These are phyloP conservation scores for Ectemnius continuus DNA, from an alignment of 2,888 invertebrate genomes.

Conservation along the genomic window DNA sequence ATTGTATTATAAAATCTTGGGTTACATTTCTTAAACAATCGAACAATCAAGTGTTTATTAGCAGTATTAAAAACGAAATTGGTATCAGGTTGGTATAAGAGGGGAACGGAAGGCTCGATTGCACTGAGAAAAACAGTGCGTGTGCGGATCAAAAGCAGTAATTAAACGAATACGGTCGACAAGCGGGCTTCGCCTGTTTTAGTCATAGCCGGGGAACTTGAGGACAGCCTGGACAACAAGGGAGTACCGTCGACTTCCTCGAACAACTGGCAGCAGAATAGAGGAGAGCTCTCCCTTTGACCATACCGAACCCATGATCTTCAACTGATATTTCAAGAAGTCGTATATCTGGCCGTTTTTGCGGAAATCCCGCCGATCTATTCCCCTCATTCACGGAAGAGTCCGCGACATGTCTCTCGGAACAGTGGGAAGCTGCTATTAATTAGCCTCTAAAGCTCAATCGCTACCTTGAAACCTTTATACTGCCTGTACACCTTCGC, in stretches of 20 bases:
- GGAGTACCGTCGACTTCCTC: constrained; percentile 17
- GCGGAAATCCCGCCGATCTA: constrained; percentile 4
- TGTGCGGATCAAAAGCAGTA: constrained; percentile 51
- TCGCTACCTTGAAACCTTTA: neutral
- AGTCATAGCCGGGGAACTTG: constrained; percentile 3
- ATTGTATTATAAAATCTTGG: no score
- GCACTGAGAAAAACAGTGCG: constrained; percentile 63
- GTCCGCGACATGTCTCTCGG: no score
- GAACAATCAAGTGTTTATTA: no score
- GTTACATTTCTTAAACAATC: no score
- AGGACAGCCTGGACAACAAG: constrained; percentile 16
- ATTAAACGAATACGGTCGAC: constrained; percentile 57
- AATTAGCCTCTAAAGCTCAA: no score
- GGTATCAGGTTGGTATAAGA: no score
- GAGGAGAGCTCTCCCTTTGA: constrained; percentile 10
- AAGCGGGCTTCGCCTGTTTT: constrained; percentile 21
- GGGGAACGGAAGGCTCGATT: constrained; percentile 6
- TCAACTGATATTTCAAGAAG: neutral
- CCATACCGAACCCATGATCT: constrained; percentile 1
- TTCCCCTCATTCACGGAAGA: no score
- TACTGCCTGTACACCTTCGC: neutral
- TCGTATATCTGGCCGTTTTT: neutral
- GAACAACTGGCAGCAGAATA: neutral
- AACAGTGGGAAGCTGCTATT: no score
- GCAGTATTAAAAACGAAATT: no score